A percentile compares a stretch with the other conserved stretches of the same genome.
Conservation (phyloP, 2,888 invertebrate genomes). For the Pristionchus entomophagus region DNA sequence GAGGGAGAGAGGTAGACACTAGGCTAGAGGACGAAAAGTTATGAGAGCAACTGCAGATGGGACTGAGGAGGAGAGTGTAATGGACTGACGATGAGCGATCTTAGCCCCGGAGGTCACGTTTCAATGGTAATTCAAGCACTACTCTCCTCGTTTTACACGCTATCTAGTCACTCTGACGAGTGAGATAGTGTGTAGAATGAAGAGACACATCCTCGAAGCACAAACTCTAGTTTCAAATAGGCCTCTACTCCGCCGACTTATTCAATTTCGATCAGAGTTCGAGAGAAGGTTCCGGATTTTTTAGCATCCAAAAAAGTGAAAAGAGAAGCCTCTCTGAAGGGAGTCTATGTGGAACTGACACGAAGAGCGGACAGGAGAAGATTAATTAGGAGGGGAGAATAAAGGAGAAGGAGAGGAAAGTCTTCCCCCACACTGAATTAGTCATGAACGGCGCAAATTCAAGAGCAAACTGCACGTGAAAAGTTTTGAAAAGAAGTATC, state of each 20-base stretch:
- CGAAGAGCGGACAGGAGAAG: neutral
- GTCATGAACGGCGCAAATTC: neutral
- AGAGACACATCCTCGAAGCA: too few species aligned
- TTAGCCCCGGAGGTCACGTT: neutral
- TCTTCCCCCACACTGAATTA: neutral
- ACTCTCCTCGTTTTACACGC: too few species aligned
- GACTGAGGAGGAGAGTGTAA: neutral
- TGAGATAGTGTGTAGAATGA: too few species aligned
- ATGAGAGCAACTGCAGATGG: neutral
- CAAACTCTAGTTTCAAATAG: neutral
- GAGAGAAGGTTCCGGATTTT: neutral
- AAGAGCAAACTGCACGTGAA: too few species aligned
- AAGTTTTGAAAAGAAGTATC: too few species aligned
- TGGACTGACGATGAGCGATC: conserved; percentile 28
- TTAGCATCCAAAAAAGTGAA: neutral
- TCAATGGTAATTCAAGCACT: too few species aligned
- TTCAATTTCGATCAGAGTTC: neutral
- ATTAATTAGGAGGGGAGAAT: conserved; percentile 30
- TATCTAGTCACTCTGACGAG: too few species aligned
- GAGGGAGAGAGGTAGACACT: neutral
- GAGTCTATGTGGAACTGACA: conserved; percentile 31
- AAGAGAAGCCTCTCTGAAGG: neutral
- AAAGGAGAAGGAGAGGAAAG: conserved; percentile 11
- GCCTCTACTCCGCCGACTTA: neutral
- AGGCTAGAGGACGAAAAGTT: conserved; percentile 1